Base-by-base conservation (phyloP, 2,888 invertebrate species). In the Phasia obesa region DNA sequence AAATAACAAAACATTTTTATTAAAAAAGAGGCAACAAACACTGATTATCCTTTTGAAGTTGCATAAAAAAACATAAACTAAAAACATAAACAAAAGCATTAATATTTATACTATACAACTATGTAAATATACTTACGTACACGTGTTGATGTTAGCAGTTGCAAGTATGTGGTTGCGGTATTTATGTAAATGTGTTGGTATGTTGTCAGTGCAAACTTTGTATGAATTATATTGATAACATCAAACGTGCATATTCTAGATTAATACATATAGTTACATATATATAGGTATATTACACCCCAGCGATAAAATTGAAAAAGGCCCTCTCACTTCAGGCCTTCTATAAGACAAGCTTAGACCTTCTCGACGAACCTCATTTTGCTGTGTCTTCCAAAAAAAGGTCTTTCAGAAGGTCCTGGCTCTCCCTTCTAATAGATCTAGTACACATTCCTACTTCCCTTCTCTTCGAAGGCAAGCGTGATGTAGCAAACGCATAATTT, bases 21-120 rank as follows among this genome's bases (percentile, higher is more conserved):
- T 42, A 31, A 42, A 19, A 51, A 23, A 35, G 27, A 15, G 31
- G 27, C 49, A 62, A 44, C 25, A 51, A 49, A 62, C 38, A 53
- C 23, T 44, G 27, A 74, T 62, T 74, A 74, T 74, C 42, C 53
- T 73, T 73, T 73, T 71, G 60, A 60, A 51, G 71, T 60, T 59
- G 49, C 13, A 7, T 47, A 15, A 27, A 38, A 21, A 19, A 57
- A 31, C 15, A 31, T n/a, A n/a, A 69, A 53, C 51, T 19, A 35
- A 49, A 51, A 57, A 15, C 11, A 2, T 59, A 59, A 0, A 13
- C 47, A 47, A 31, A 27, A 15, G 23, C 53, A n/a, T 38, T 2
- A 7, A 38, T 13, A 21, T 51, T n/a, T 51, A 38, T n/a, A 65
- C 11, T n/a, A 17, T n/a, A 7, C 19, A n/a, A 38, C 38, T 38